Evolutionary conservation across 2,797 vertebrate genomes (phyloP), one percentile per base, ranked within the genome.

Genomic region (Myioborus miniatus): DNA sequence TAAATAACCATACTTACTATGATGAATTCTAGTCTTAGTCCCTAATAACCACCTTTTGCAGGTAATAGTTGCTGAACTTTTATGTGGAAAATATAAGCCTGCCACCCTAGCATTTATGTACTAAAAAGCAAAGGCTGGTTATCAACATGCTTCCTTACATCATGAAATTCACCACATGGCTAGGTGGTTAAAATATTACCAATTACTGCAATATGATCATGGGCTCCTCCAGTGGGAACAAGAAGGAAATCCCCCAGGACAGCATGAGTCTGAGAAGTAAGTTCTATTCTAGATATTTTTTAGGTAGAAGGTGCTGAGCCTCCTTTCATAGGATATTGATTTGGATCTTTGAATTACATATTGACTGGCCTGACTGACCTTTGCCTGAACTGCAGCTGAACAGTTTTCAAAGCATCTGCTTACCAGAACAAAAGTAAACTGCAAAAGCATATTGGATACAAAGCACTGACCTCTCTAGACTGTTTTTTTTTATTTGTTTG

Each of bases 1-100:
- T 93, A 97, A 97, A 97, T 97, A 97, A 96, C 95, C 94, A 91
- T 97, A 96, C 87, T 96, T 96, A 96, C 74, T 69, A 85, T 56
- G 89, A 96, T 83, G 94, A 97, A 97, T 97, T 97, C 93, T 92
- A 97, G 97, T 96, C 92, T 97, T 97, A 94, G 88, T 95, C 82
- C 86, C 90, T 97, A 97, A 97, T 95, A 97, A 96, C 68, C 69
- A 95, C 92, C 82, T 97, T 97, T 94, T 92, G 89, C 22, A 18
- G 84, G 93, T 95, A 97, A 96, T 96, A 92, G 94, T 94, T 97
- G 93, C 89, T 83, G 88, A 90, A 96, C 93, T 94, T 96, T 94
- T 94, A 97, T 96, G 77, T 88, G 70, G 86, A 97, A 97, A 97
- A 97, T 96, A 97, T 60, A 94, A 97, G 83, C 76, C 93, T 83